These are phyloP conservation scores for Cichladusa arquata DNA, from an alignment of 2,113 vertebrate species.

Conservation along the genomic window DNA sequence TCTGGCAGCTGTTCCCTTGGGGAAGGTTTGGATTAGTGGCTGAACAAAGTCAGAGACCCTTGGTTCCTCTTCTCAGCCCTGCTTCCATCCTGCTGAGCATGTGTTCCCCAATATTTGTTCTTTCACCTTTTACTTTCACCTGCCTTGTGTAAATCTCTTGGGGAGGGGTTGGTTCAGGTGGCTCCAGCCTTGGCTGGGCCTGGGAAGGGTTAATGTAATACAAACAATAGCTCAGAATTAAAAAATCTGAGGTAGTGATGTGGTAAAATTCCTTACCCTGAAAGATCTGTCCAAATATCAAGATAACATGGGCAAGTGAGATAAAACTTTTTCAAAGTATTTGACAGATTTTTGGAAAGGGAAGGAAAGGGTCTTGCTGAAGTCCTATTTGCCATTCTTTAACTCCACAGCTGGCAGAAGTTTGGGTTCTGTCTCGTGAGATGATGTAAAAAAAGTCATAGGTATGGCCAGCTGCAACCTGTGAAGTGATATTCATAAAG, in stretches of 20 bases:
- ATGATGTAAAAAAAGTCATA: neutral
- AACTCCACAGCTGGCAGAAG: neutral
- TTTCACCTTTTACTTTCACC: neutral
- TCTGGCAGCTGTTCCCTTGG: too few species aligned
- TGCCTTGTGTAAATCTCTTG: neutral
- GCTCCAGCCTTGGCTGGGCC: neutral
- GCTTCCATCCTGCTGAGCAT: neutral
- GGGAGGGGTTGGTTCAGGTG: neutral
- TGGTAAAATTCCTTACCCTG: neutral
- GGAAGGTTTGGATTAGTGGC: too few species aligned
- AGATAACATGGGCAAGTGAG: neutral
- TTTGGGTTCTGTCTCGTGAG: neutral
- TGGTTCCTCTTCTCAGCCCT: neutral
- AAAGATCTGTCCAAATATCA: neutral
- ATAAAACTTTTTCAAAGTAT: neutral
- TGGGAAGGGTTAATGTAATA: neutral
- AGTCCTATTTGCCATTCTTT: neutral
- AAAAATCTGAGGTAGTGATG: neutral
- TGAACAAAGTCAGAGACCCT: too few species aligned
- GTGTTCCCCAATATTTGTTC: neutral
- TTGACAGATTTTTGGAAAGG: neutral
- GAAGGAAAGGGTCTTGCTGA: neutral
- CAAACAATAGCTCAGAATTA: neutral
- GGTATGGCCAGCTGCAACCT: rapidly evolving
- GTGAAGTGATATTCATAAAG: neutral